These are phyloP conservation scores for Galeopterus variegatus DNA, from an alignment of 2,113 vertebrate species.

Conservation along the genomic window DNA sequence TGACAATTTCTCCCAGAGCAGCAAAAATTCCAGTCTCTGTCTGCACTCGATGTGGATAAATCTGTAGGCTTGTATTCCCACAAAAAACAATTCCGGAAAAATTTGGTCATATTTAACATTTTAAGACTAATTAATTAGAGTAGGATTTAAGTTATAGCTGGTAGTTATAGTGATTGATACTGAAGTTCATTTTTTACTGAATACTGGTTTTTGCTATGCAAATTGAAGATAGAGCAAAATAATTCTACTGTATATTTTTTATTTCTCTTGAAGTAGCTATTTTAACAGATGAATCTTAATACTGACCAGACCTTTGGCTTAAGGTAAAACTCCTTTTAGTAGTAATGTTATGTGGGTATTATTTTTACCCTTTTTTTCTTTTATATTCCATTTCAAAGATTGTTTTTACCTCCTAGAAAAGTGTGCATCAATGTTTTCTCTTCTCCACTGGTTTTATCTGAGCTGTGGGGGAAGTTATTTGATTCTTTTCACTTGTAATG, in stretches of 20 bases:
- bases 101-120: slow-evolving; percentile 34
- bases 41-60: background rate
- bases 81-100: slow-evolving; percentile 53
- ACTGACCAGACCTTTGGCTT: background rate
- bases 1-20: slow-evolving; percentile 69
- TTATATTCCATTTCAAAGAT: slow-evolving; percentile 49
- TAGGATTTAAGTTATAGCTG: background rate
- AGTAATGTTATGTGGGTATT: background rate
- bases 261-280: background rate
- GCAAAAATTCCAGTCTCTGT: background rate
- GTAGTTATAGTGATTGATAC: background rate
- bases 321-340: background rate
- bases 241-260: background rate
- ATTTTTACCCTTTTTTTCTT: slow-evolving; percentile 5
- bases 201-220: background rate
- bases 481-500: slow-evolving; percentile 48
- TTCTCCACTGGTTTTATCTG: background rate
- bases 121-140: slow-evolving; percentile 63
- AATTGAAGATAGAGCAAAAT: background rate
- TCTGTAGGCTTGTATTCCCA: background rate
- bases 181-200: slow-evolving; percentile 58
- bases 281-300: background rate
- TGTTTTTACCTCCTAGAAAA: slow-evolving; percentile 1
- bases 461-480: background rate
- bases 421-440: background rate